Percentiles rank a stretch among this genome's conserved stretches.
phyloP scores from a whole-genome alignment of 2,888 invertebrate species.

The Mythimna impura region DNA sequence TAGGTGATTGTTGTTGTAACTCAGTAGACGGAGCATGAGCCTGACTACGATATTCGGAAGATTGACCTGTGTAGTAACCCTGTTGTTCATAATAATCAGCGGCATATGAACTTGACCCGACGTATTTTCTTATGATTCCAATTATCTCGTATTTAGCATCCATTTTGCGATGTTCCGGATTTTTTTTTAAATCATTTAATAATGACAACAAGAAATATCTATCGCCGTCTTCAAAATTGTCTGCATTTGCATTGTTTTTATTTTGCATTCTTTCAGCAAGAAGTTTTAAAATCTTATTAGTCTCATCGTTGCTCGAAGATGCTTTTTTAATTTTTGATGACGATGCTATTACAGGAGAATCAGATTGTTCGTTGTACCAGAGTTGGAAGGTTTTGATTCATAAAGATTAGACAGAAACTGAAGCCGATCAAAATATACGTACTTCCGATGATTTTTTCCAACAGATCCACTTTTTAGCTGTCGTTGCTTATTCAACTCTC shows the following conservation, averaged over 20 bases:
- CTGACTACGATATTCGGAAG: too few species aligned
- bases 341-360: too few species aligned
- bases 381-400: too few species aligned
- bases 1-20: too few species aligned
- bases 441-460: too few species aligned
- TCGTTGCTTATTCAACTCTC: not conserved
- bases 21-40: too few species aligned
- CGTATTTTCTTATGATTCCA: conserved; percentile 17
- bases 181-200: not conserved
- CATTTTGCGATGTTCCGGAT: not conserved
- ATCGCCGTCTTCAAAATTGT: conserved; percentile 2
- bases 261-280: too few species aligned
- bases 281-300: conserved; percentile 23
- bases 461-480: not conserved
- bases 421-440: conserved; percentile 17
- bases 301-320: not conserved
- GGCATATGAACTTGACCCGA: conserved; percentile 10
- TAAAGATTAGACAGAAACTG: conserved; percentile 11
- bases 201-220: conserved; percentile 8
- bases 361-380: too few species aligned
- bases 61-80: too few species aligned
- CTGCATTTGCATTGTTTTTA: too few species aligned
- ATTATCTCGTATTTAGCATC: conserved; percentile 4
- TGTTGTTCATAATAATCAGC: too few species aligned
- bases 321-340: conserved; percentile 4